A percentile compares a stretch with the other conserved stretches of the same genome.
Conservation (phyloP, 2,797 vertebrate species). For the Notolepis coatsorum region DNA sequence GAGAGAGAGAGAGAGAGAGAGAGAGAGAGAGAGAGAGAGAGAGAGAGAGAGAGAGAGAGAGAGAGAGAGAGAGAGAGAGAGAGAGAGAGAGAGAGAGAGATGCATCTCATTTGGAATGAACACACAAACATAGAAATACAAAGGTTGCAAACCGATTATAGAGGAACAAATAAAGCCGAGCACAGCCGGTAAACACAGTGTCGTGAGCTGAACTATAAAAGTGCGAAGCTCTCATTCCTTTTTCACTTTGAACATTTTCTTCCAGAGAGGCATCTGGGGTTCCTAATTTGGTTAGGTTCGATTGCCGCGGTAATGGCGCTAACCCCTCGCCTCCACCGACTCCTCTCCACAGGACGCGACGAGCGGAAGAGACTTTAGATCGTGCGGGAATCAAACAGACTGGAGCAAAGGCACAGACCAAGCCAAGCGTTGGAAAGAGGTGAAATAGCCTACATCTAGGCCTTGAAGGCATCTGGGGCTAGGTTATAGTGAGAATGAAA, state of each 20-base stretch:
- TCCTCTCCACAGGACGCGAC: conserved; percentile 67
- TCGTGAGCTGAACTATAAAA: conserved; percentile 83
- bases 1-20: conserved; percentile 2
- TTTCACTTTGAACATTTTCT: conserved; percentile 70
- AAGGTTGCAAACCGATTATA: conserved; percentile 77
- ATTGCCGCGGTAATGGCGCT: conserved; percentile 81
- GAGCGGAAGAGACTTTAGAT: conserved; percentile 60
- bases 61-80: conserved; percentile 30
- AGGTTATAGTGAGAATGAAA: no score
- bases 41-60: conserved; percentile 13
- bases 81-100: conserved; percentile 33
- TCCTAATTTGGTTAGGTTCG: conserved; percentile 83
- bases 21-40: conserved; percentile 8
- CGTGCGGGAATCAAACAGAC: conserved; percentile 38
- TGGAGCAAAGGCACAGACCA: conserved; percentile 28
- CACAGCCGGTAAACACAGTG: conserved; percentile 73
- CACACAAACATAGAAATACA: conserved; percentile 58
- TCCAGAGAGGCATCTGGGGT: conserved; percentile 66
- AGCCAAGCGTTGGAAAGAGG: conserved; percentile 5
- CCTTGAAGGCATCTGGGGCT: no score
- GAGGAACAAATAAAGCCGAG: conserved; percentile 78
- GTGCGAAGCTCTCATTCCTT: conserved; percentile 72
- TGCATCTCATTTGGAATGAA: conserved; percentile 70
- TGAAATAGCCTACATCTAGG: neutral
- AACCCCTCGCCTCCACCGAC: conserved; percentile 76